phyloP scores from a whole-genome alignment of 2,797 vertebrate species.

The Microctenopoma stevenorrisi region DNA sequence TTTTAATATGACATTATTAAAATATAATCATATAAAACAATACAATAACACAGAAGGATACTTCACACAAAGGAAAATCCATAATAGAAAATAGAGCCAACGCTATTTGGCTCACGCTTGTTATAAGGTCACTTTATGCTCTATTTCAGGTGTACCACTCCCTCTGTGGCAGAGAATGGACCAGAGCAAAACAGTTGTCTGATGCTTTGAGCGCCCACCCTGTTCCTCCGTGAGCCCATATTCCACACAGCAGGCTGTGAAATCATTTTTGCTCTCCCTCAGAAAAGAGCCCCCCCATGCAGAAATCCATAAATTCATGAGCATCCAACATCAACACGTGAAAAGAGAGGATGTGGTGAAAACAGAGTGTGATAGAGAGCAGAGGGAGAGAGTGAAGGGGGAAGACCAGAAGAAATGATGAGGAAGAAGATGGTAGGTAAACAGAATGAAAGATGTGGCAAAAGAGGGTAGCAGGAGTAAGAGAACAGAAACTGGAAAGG shows the following conservation, averaged over 20 bases:
- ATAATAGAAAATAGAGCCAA: conserved; percentile 25
- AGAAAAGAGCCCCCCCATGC: conserved; percentile 70
- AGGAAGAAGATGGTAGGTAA: conserved; percentile 35
- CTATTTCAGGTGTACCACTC: conserved; percentile 69
- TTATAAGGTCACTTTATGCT: conserved; percentile 56
- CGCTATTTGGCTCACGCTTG: conserved; percentile 51
- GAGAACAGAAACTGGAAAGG: conserved; percentile 33
- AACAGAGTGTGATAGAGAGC: conserved; percentile 63
- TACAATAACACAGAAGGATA: background rate
- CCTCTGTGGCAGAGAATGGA: conserved; percentile 69
- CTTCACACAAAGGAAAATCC: conserved; percentile 15
- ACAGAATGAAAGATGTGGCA: conserved; percentile 42
- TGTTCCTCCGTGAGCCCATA: conserved; percentile 65
- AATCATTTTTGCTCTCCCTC: conserved; percentile 80
- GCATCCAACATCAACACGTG: conserved; percentile 72
- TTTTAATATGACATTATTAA: background rate
- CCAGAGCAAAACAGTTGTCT: conserved; percentile 76
- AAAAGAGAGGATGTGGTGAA: conserved; percentile 72
- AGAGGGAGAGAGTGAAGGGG: conserved; percentile 32
- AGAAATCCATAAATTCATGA: conserved; percentile 85
- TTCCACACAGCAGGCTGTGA: conserved; percentile 78
- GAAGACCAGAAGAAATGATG: conserved; percentile 37
- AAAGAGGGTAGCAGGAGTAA: conserved; percentile 21
- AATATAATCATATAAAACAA: background rate
- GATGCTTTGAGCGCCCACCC: conserved; percentile 69